These are phyloP conservation scores for Diachasma alloeum DNA, from an alignment of 1,140 invertebrate species.

Conservation along the genomic window DNA sequence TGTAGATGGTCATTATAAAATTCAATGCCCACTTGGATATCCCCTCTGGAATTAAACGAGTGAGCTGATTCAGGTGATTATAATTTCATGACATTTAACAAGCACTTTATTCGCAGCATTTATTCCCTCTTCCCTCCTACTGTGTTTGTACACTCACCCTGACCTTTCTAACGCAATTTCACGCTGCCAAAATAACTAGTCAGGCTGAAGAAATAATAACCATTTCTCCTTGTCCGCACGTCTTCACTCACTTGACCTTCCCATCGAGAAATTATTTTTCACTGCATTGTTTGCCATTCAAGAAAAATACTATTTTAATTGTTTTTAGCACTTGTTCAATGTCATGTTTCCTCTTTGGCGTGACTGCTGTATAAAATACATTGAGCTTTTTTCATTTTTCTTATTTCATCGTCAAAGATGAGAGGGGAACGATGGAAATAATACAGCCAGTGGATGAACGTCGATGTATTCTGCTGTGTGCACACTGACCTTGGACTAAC, in stretches of 20 bases:
- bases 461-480: neutral
- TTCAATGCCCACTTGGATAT: neutral
- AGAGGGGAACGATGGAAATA: neutral
- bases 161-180: neutral
- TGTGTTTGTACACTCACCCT: neutral
- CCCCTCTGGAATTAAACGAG: neutral
- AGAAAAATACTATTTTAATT: slow-evolving; percentile 16
- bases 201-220: neutral
- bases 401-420: neutral
- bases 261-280: neutral
- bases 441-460: neutral
- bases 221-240: neutral
- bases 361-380: neutral
- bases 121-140: neutral
- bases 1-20: neutral
- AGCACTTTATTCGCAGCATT: neutral
- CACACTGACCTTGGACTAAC: slow-evolving; percentile 5
- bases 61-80: neutral
- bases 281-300: neutral
- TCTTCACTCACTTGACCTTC: slow-evolving; percentile 2
- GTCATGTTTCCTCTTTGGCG: slow-evolving; percentile 15
- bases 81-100: neutral
- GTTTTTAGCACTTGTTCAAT: slow-evolving; percentile 9
- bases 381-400: neutral
- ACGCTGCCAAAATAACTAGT: neutral